Evolutionary conservation across 2,888 invertebrate species (phyloP), one percentile per base, ranked within the genome.

Genomic region (Amphipoea lucens): DNA sequence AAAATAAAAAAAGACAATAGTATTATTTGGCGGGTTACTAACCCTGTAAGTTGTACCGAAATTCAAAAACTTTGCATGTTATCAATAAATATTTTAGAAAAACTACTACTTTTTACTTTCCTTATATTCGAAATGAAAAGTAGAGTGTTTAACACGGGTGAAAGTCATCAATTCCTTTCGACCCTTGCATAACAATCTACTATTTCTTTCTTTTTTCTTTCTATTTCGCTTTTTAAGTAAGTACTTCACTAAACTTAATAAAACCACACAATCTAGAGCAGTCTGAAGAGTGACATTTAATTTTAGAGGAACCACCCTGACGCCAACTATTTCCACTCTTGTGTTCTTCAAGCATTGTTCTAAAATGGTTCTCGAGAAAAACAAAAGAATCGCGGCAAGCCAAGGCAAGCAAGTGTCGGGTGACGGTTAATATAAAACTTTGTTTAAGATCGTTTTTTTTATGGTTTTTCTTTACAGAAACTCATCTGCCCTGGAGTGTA

Each of bases 331-430:
- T 83, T 67, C 42, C 23, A 9, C 40, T 48, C 54, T n/a, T 48
- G 83, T 82, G 82, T 74, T 74, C 79, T 79, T 63, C 7, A 69
- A 79, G 81, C 74, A 79, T 82, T 82, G 79, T 83, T 82, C 62
- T 70, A 63, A 65, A 71, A 83, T 79, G n/a, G 14, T 51, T 57
- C 66, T 79, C 23, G 42, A 71, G 42, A 0, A 57, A 74, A 82
- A 82, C 82, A 84, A 84, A 71, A 12, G 71, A 79, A 51, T 57
- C 62, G 11, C 70, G 29, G 40, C 23, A 12, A 66, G 12, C 42
- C 67, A n/a, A 12, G 36, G 36, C 36, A 36, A 36, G 36, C 36
- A 36, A 42, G 17, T 67, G 48, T 66, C 36, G 40, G 20, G 0
- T 57, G 65, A 11, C 45, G 36, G 23, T 48, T 62, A 42, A 42